Base-by-base conservation (phyloP, 2,797 vertebrate genomes). In the Rhynchonycteris naso region DNA sequence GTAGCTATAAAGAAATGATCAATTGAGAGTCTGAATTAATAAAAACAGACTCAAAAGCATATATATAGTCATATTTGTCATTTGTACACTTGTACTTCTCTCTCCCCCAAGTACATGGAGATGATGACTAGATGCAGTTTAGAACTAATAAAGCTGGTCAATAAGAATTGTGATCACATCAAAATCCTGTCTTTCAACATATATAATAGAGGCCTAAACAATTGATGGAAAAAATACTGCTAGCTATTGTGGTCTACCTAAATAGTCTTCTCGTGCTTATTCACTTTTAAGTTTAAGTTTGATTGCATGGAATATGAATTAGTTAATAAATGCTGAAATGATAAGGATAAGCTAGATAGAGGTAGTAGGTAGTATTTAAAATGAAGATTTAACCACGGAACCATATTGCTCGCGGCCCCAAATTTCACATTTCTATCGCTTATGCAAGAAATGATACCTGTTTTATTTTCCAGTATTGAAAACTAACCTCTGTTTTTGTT, bases 401-500 rank as follows among this genome's bases (percentile, higher is more conserved):
- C 28, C 22, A 28, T 61, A 33, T 72, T 65, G 80, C 14, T 81
- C 4, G 54, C 43, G 47, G n/a, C 24, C 2, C 18, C 1, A 66
- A 47, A 78, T 66, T 19, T 22, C 63, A 88, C 3, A 56, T 66
- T 87, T 90, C 90, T 66, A 33, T 43, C 8, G 58, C 81, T 93
- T 93, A 81, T 38, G 68, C 16, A 68, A n/a, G 33, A 66, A 3
- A 5, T 10, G 11, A 58, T 24, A 83, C 91, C 87, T 91, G 87
- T 52, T 58, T 90, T 84, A 43, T 58, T 76, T 61, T 88, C 7
- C 68, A 80, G 54, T 85, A 43, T 71, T 90, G 83, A 80, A 95
- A 96, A 95, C 47, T 33, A 84, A 69, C 63, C n/a, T 83, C 33
- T 93, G 16, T 50, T 61, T 85, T 79, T 84, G 47, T 88, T 86